Evolutionary conservation across 2,797 vertebrate species (phyloP).

Genomic region (Glyptemys insculpta): DNA sequence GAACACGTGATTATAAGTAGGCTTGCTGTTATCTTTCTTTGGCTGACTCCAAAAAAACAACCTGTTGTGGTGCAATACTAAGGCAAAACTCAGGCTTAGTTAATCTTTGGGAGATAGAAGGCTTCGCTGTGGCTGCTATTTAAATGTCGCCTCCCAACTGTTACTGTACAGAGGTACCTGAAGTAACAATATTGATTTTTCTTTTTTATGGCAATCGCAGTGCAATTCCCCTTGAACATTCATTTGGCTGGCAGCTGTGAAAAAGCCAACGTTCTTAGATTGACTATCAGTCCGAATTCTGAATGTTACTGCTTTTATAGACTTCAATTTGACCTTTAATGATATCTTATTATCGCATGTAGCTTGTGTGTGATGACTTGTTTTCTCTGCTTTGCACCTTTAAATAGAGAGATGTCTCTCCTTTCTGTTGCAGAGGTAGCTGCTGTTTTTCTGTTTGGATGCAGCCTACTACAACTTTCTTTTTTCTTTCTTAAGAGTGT

Average conservation of each 20-base stretch:
- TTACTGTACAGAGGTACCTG: fast-evolving
- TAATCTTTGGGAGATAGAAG: fast-evolving
- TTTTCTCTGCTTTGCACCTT: not conserved
- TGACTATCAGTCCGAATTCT: fast-evolving
- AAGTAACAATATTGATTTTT: fast-evolving
- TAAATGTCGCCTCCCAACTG: not conserved
- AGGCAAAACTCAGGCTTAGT: fast-evolving
- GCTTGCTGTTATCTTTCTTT: fast-evolving
- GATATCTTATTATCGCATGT: fast-evolving
- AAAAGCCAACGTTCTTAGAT: not conserved
- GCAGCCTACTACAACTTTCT: too few species aligned
- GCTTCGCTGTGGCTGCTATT: fast-evolving
- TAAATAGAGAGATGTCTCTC: fast-evolving
- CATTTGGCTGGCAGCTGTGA: not conserved
- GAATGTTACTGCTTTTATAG: fast-evolving
- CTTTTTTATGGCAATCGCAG: not conserved
- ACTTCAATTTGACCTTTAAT: not conserved
- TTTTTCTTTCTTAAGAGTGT: not conserved
- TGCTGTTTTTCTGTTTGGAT: fast-evolving
- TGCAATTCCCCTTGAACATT: fast-evolving
- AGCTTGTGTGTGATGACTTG: fast-evolving
- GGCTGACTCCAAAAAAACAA: fast-evolving
- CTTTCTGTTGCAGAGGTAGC: not conserved
- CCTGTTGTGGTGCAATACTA: not conserved
- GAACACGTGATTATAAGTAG: fast-evolving